These are phyloP conservation scores for Catharus bicknelli DNA, from an alignment of 2,113 vertebrate species.

Conservation along the genomic window DNA sequence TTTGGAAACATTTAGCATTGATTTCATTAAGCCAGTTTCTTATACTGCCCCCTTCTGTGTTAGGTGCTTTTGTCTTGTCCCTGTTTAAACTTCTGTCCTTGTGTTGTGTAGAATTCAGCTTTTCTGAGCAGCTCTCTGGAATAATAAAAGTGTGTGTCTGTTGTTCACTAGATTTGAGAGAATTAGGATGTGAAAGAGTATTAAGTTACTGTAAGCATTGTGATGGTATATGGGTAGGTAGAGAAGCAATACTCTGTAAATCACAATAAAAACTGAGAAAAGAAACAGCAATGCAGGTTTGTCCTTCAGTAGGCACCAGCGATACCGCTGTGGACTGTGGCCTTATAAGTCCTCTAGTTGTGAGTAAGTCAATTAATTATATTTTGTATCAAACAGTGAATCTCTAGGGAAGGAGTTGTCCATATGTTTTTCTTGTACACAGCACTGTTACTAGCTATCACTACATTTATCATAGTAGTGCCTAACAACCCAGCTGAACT, in stretches of 20 bases:
- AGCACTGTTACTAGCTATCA: not conserved
- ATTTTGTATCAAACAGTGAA: not conserved
- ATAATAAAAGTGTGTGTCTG: not conserved
- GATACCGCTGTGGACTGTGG: not conserved
- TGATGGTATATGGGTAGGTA: not conserved
- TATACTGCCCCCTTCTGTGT: not conserved
- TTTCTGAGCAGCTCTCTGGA: not conserved
- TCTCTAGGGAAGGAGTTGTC: not conserved
- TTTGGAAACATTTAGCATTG: not conserved
- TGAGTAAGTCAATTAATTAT: not conserved
- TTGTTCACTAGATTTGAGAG: not conserved
- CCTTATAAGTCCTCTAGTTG: not conserved
- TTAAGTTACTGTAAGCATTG: not conserved
- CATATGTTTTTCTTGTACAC: not conserved
- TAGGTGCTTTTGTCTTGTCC: not conserved
- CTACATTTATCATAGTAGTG: not conserved
- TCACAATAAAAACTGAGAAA: not conserved
- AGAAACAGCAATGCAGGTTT: not conserved
- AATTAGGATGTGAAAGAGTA: not conserved
- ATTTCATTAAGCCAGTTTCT: not conserved
- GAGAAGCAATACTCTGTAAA: not conserved
- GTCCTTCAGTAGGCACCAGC: not conserved
- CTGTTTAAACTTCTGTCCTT: not conserved
- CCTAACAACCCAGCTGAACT: not conserved
- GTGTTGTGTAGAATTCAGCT: not conserved